These are phyloP conservation scores for Pithys albifrons DNA, from an alignment of 2,113 vertebrate species.

Conservation along the genomic window DNA sequence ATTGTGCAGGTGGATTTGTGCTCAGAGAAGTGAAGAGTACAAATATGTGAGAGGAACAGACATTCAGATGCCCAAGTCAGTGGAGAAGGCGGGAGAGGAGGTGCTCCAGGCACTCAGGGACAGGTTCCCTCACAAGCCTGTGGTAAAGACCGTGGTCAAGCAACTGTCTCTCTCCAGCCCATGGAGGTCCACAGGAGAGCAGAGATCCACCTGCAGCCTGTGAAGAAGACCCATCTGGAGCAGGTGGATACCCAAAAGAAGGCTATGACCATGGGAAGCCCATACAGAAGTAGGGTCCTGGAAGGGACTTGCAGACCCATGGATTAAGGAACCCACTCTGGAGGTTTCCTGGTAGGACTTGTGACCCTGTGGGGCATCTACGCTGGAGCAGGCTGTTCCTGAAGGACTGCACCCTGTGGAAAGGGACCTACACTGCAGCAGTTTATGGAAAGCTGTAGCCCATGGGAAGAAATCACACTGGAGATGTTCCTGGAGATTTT, in stretches of 20 bases:
- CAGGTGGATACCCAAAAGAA: background rate
- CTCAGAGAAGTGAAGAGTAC: background rate
- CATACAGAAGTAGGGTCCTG: background rate
- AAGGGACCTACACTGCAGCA: background rate
- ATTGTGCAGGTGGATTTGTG: background rate
- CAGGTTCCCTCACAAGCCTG: rapidly evolving
- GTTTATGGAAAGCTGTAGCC: background rate
- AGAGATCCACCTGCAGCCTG: rapidly evolving
- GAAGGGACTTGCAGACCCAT: background rate
- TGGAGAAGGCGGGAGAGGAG: background rate
- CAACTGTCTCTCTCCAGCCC: background rate
- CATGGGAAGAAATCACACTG: background rate
- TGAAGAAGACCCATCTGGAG: rapidly evolving
- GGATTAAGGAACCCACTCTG: background rate
- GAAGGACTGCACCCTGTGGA: background rate
- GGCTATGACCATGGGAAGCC: background rate
- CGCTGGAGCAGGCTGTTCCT: background rate
- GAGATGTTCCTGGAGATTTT: background rate
- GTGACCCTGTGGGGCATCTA: background rate
- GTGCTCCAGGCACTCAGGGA: background rate
- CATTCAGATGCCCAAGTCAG: background rate
- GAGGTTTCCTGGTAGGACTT: background rate
- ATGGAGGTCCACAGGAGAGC: rapidly evolving
- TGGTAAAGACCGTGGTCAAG: background rate
- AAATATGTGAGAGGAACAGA: background rate